These are phyloP conservation scores for Caenorhabditis remanei DNA, from an alignment of 1,140 invertebrate genomes.

Conservation along the genomic window DNA sequence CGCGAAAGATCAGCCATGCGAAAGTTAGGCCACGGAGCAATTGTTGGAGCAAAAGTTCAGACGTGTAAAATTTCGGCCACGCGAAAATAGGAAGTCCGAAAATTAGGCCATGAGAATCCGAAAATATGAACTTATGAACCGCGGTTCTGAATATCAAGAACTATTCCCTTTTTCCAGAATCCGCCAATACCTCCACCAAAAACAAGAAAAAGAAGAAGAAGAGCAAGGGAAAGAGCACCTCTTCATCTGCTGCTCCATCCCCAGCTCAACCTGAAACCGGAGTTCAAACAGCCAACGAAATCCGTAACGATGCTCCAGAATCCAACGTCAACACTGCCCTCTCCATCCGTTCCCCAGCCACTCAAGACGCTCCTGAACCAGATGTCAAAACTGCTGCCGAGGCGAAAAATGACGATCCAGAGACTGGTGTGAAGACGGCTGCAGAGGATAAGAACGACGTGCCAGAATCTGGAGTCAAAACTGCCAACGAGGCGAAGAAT, in stretches of 20 bases:
- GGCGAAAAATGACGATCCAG: not conserved
- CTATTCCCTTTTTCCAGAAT: slow-evolving; percentile 15
- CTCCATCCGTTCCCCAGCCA: not conserved
- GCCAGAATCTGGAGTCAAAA: slow-evolving; percentile 25
- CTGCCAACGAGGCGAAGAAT: slow-evolving; percentile 1
- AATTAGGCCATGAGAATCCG: too few relatives aligned
- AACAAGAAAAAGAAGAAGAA: slow-evolving; percentile 47
- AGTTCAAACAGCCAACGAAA: not conserved
- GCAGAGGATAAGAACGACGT: not conserved
- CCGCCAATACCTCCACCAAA: slow-evolving; percentile 1
- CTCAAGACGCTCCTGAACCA: not conserved
- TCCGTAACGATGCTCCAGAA: slow-evolving; percentile 39
- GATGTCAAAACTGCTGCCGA: slow-evolving; percentile 25
- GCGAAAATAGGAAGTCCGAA: too few relatives aligned
- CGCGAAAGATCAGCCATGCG: too few relatives aligned
- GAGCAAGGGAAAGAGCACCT: not conserved
- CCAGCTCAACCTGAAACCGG: slow-evolving; percentile 23
- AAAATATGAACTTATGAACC: too few relatives aligned
- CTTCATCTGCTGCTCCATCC: not conserved
- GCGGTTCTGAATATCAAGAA: too few relatives aligned
- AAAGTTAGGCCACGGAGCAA: too few relatives aligned
- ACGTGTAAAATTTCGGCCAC: too few relatives aligned
- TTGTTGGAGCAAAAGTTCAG: too few relatives aligned
- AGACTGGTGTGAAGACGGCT: not conserved
- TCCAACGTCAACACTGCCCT: slow-evolving; percentile 33